These are phyloP conservation scores for Onychomys arenicola DNA, from an alignment of 2,797 vertebrate genomes.

Conservation along the genomic window DNA sequence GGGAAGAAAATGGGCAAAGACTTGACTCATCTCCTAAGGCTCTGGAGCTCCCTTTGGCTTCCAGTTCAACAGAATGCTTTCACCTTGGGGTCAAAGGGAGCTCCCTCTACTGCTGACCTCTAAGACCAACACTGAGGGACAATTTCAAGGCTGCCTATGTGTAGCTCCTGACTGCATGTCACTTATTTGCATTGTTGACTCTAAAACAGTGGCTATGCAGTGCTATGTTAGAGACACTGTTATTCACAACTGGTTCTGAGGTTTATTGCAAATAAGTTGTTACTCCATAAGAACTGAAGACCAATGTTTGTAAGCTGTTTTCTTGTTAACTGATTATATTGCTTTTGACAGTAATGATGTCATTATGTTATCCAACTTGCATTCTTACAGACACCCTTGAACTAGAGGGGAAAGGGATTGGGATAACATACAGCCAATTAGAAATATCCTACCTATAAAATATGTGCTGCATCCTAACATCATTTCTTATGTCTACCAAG, in stretches of 20 bases:
- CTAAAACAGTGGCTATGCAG: background rate
- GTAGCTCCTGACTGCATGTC: background rate
- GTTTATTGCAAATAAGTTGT: conserved; percentile 19
- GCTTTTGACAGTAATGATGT: background rate
- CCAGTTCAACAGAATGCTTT: background rate
- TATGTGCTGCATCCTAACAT: background rate
- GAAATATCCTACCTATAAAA: conserved; percentile 18
- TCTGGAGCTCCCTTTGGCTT: background rate
- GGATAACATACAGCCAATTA: background rate
- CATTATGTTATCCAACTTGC: background rate
- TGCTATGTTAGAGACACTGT: background rate
- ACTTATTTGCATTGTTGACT: background rate
- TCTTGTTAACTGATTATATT: conserved; percentile 23
- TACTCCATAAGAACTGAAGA: background rate
- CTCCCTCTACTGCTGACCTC: background rate
- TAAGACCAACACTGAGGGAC: background rate
- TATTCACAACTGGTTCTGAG: background rate
- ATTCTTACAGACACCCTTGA: background rate
- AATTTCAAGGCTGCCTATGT: background rate
- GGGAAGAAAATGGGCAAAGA: no score
- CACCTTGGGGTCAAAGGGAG: background rate
- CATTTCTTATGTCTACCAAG: conserved; percentile 40
- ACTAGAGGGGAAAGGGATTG: background rate
- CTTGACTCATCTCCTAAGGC: background rate
- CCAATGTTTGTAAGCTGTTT: background rate